Percentiles rank a stretch among this genome's conserved stretches.
Evolutionary conservation across 2,797 vertebrate genomes (phyloP).

Genomic region (Melanotaenia boesemani): DNA sequence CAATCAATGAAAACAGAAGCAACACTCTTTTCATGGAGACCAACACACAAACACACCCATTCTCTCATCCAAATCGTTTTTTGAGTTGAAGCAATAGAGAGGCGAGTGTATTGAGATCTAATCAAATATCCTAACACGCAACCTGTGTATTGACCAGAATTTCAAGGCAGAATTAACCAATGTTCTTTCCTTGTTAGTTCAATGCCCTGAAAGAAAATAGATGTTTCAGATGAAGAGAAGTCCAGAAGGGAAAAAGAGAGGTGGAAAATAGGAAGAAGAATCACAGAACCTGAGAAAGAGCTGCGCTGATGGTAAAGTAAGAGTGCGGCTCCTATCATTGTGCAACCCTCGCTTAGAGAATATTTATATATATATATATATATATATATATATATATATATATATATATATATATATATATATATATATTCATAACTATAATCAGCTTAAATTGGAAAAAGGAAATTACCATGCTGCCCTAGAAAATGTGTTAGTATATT

Average conservation of each 20-base stretch:
- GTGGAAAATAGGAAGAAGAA: slow-evolving; percentile 1
- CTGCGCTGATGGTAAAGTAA: neutral
- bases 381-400: too few relatives aligned
- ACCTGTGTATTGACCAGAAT: slow-evolving; percentile 72
- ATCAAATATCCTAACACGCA: slow-evolving; percentile 74
- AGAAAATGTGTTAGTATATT: too few relatives aligned
- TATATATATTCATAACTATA: too few relatives aligned
- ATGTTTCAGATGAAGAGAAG: slow-evolving; percentile 34
- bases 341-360: neutral
- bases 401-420: too few relatives aligned
- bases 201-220: slow-evolving; percentile 53
- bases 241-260: neutral
- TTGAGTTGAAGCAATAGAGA: slow-evolving; percentile 56
- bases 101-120: slow-evolving; percentile 68
- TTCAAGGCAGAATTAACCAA: slow-evolving; percentile 62
- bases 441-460: too few relatives aligned
- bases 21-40: slow-evolving; percentile 42
- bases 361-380: too few relatives aligned
- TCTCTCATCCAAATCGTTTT: slow-evolving; percentile 48
- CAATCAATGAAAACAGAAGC: slow-evolving; percentile 76
- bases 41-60: slow-evolving; percentile 6
- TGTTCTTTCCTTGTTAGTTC: slow-evolving; percentile 56
- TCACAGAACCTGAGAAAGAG: slow-evolving; percentile 3
- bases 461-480: too few relatives aligned
- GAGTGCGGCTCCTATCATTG: neutral